Conservation (phyloP, 2,113 vertebrate genomes). For the Leptodactylus fuscus region DNA sequence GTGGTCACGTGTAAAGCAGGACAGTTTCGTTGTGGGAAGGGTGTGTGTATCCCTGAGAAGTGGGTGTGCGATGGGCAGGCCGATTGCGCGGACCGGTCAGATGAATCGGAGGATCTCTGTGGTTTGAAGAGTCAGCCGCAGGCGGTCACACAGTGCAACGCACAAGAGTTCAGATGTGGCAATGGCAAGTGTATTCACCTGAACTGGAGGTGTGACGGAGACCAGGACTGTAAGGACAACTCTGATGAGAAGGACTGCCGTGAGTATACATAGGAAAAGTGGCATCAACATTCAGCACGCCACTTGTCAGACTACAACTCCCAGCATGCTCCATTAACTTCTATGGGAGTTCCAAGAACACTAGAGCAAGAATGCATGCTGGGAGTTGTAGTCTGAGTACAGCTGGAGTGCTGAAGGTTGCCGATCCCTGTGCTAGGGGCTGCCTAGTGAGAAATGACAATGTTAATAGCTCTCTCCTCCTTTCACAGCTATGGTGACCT, state of each 20-base stretch:
- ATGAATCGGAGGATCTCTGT: slow-evolving; percentile 86
- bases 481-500: slow-evolving; percentile 83
- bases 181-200: slow-evolving; percentile 92
- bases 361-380: no score
- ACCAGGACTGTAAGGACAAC: slow-evolving; percentile 96
- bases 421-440: no score
- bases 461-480: background rate
- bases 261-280: slow-evolving; percentile 71
- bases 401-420: no score
- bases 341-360: no score
- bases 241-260: slow-evolving; percentile 93
- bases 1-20: slow-evolving; percentile 84
- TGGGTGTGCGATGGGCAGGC: slow-evolving; percentile 95
- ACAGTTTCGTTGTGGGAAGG: slow-evolving; percentile 93
- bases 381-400: no score
- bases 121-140: slow-evolving; percentile 77
- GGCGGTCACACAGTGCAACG: slow-evolving; percentile 77
- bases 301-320: no score
- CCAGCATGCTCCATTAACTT: no score
- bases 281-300: no score
- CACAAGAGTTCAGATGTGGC: slow-evolving; percentile 87
- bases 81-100: slow-evolving; percentile 90
- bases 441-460: background rate
- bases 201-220: slow-evolving; percentile 96
- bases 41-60: slow-evolving; percentile 85